A percentile compares a stretch with the other conserved stretches of the same genome.
phyloP scores from a whole-genome alignment of 2,888 invertebrate genomes.

The Noctuana brunneofusca region DNA sequence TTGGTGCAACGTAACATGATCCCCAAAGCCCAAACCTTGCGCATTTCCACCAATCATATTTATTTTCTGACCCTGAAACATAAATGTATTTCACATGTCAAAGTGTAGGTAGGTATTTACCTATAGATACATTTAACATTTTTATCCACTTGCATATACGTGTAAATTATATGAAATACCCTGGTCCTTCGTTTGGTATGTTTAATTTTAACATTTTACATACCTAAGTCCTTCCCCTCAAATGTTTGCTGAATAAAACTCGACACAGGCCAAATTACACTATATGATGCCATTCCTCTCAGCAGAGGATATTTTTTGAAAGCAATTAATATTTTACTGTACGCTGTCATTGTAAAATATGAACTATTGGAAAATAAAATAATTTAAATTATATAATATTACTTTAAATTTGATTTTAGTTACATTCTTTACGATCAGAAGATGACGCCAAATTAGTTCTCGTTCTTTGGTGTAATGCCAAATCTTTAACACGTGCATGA shows the following conservation, averaged over 20 bases:
- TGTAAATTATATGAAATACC: no score
- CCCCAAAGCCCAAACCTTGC: slow-evolving; percentile 90
- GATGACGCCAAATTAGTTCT: slow-evolving; percentile 40
- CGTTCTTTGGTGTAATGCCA: slow-evolving; percentile 51
- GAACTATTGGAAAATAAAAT: slow-evolving; percentile 8
- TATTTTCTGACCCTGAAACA: slow-evolving; percentile 60
- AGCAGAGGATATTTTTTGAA: slow-evolving; percentile 72
- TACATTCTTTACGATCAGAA: slow-evolving; percentile 40
- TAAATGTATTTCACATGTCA: neutral
- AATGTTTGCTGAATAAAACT: slow-evolving; percentile 88
- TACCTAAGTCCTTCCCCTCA: slow-evolving; percentile 84
- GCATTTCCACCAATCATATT: slow-evolving; percentile 86
- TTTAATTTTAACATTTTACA: slow-evolving; percentile 46
- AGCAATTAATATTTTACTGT: slow-evolving; percentile 58
- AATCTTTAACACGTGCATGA: slow-evolving; percentile 29
- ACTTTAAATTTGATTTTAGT: slow-evolving; percentile 25
- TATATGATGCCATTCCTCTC: slow-evolving; percentile 87
- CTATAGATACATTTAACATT: no score
- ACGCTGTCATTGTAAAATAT: slow-evolving; percentile 54
- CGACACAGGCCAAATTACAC: slow-evolving; percentile 88
- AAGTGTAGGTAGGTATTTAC: no score
- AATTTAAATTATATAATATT: slow-evolving; percentile 34
- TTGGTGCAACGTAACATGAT: slow-evolving; percentile 91
- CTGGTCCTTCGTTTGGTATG: neutral
- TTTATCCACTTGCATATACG: no score